These are phyloP conservation scores for Colaptes auratus DNA, from an alignment of 2,113 vertebrate genomes.

Conservation along the genomic window DNA sequence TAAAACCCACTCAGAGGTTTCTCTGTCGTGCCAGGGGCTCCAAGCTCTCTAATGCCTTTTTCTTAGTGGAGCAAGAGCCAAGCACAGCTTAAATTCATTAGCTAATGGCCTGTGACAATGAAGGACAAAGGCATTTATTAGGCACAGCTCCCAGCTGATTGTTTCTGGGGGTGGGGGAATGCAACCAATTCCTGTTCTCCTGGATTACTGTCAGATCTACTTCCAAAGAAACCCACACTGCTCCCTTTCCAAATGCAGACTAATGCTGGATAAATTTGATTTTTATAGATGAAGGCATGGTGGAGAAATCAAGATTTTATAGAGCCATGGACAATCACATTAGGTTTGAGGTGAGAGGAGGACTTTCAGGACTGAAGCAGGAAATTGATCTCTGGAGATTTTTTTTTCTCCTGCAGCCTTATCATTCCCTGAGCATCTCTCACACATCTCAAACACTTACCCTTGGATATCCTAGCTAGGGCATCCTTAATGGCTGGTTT, in stretches of 20 bases:
- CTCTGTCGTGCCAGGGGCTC: neutral
- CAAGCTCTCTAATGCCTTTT: constrained; percentile 35
- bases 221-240: neutral
- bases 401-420: neutral
- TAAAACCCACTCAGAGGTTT: constrained; percentile 48
- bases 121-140: constrained; percentile 61
- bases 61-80: constrained; percentile 26
- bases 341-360: constrained; percentile 38
- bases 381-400: constrained; percentile 27
- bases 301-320: constrained; percentile 55
- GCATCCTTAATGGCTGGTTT: neutral
- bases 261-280: constrained; percentile 62
- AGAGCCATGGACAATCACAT: constrained; percentile 51
- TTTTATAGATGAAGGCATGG: constrained; percentile 55
- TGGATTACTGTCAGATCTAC: constrained; percentile 17
- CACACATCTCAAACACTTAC: neutral
- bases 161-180: constrained; percentile 43
- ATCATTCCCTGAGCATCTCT: neutral
- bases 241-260: constrained; percentile 42
- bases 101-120: constrained; percentile 38
- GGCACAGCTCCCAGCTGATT: neutral
- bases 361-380: constrained; percentile 18
- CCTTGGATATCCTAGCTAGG: neutral
- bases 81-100: constrained; percentile 61
- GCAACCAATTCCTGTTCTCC: constrained; percentile 44